Evolutionary conservation across 2,113 vertebrate genomes (phyloP).

Genomic region (Rhombomys opimus): DNA sequence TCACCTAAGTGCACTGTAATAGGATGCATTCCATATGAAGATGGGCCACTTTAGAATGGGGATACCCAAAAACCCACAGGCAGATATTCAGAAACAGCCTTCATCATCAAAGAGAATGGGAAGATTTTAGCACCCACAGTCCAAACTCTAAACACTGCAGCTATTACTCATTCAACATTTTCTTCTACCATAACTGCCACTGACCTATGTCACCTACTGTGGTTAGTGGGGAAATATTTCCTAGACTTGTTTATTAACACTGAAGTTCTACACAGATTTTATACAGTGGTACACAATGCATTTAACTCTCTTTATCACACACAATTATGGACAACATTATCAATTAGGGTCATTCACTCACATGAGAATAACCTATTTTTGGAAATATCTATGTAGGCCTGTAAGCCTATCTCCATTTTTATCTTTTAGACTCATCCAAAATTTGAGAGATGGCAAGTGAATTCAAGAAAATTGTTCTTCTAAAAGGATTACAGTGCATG

Average conservation of each 20-base stretch:
- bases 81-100: too few relatives aligned
- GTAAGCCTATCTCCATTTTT: background rate
- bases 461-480: constrained; percentile 8
- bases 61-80: too few relatives aligned
- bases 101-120: background rate
- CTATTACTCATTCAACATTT: background rate
- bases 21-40: too few relatives aligned
- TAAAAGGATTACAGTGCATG: background rate
- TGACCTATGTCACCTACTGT: background rate
- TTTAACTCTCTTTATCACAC: background rate
- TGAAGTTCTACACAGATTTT: background rate
- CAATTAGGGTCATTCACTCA: background rate
- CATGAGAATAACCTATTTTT: background rate
- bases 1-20: too few relatives aligned
- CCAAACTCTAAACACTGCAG: background rate
- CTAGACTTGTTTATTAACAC: background rate
- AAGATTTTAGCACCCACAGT: too few relatives aligned
- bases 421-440: background rate
- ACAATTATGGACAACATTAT: too few relatives aligned
- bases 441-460: background rate
- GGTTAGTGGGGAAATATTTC: too few relatives aligned
- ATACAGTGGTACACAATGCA: background rate
- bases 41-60: too few relatives aligned
- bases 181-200: background rate
- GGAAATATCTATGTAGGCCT: background rate